A percentile compares a stretch with the other conserved stretches of the same genome.
Evolutionary conservation across 2,113 vertebrate species (phyloP).

Genomic region (Lasiurus cinereus): DNA sequence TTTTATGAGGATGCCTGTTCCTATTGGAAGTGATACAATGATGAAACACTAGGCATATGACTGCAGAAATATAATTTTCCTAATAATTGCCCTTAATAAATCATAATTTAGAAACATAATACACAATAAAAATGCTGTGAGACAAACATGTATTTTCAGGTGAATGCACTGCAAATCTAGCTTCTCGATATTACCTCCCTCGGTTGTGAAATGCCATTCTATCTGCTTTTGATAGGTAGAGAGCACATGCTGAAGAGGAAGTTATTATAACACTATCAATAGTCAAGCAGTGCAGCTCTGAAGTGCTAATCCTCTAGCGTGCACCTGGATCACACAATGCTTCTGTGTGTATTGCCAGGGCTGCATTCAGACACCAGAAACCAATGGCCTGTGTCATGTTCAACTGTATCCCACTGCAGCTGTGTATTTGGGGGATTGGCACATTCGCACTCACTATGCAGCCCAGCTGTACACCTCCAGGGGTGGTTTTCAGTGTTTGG

Average conservation of each 20-base stretch:
- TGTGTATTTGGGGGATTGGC: constrained; percentile 67
- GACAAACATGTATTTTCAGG: background rate
- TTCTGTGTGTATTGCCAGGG: constrained; percentile 37
- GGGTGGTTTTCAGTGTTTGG: constrained; percentile 58
- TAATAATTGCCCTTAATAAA: background rate
- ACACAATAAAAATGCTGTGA: background rate
- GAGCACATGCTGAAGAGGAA: constrained; percentile 62
- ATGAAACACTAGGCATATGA: background rate
- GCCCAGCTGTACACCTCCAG: constrained; percentile 73
- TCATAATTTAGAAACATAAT: background rate
- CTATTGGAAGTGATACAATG: background rate
- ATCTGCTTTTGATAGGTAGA: constrained; percentile 64
- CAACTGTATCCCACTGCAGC: constrained; percentile 71
- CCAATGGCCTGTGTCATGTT: constrained; percentile 62
- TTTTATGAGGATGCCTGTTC: background rate
- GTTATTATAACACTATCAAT: constrained; percentile 76
- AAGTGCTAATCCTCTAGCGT: constrained; percentile 47
- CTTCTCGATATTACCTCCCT: background rate
- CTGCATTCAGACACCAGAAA: constrained; percentile 61
- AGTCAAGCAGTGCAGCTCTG: constrained; percentile 18
- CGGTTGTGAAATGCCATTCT: constrained; percentile 60
- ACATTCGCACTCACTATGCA: constrained; percentile 46
- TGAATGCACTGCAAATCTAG: background rate
- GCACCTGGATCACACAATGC: constrained; percentile 60
- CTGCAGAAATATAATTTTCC: background rate